These are phyloP conservation scores for Rhaphigaster nebulosa DNA, from an alignment of 2,888 invertebrate species.

Conservation along the genomic window DNA sequence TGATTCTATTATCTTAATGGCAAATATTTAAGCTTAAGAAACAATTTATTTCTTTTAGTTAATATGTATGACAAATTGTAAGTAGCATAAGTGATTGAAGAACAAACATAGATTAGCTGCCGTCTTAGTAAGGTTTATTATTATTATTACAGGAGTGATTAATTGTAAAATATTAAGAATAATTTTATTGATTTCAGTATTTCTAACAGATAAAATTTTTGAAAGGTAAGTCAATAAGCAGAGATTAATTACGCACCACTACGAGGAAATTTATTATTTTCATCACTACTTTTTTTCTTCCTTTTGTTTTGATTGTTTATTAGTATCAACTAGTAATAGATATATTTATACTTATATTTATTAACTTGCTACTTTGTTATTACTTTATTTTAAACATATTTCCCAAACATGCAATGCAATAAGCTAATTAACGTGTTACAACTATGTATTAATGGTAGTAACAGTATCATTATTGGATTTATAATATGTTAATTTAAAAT, in stretches of 20 bases:
- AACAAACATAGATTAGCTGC: not conserved
- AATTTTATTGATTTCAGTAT: conserved; percentile 17
- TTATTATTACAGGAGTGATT: not conserved
- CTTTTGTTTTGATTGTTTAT: not conserved
- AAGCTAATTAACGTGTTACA: no score
- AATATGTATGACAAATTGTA: not conserved
- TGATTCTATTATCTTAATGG: not conserved
- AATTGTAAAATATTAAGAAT: not conserved
- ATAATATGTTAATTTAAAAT: not conserved
- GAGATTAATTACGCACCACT: not conserved
- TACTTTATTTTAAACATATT: no score
- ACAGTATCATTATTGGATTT: not conserved
- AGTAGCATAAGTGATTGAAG: not conserved
- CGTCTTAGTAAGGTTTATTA: not conserved
- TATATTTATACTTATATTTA: not conserved
- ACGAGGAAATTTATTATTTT: not conserved
- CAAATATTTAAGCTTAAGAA: not conserved
- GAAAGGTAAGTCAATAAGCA: not conserved
- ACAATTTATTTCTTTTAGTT: not conserved
- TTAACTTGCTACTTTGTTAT: no score
- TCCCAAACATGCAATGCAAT: no score
- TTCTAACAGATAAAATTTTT: not conserved
- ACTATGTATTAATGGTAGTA: not conserved
- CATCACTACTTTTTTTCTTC: not conserved
- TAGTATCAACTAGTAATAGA: not conserved